These are phyloP conservation scores for Drosophila kanapiae DNA, from an alignment of 1,140 invertebrate species.

Conservation along the genomic window DNA sequence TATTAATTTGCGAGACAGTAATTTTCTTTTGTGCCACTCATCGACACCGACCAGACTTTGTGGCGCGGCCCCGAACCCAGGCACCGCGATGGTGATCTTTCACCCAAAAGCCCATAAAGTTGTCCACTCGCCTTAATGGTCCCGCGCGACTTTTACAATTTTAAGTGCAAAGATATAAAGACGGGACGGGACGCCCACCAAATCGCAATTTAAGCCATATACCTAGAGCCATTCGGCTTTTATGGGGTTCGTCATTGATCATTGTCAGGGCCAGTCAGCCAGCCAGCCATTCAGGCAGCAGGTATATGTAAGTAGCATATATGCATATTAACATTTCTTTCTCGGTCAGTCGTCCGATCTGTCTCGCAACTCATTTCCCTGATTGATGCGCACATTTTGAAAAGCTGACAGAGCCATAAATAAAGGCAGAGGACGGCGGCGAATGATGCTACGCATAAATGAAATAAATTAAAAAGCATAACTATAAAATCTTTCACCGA, in stretches of 20 bases:
- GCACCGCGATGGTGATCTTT: constrained; percentile 57
- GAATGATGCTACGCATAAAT: constrained; percentile 69
- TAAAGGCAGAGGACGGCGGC: constrained; percentile 47
- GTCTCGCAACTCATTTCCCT: constrained; percentile 78
- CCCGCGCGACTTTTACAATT: constrained; percentile 54
- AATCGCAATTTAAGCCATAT: constrained; percentile 27
- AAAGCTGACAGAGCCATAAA: constrained; percentile 72
- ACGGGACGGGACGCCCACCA: constrained; percentile 60
- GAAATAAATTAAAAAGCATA: constrained; percentile 76
- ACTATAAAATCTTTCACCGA: constrained; percentile 79
- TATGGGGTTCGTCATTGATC: constrained; percentile 65
- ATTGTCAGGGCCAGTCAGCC: constrained; percentile 61
- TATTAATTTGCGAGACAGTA: constrained; percentile 83
- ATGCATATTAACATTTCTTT: constrained; percentile 76
- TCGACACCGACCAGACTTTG: constrained; percentile 63
- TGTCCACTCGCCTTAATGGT: constrained; percentile 65
- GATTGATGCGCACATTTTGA: constrained; percentile 78
- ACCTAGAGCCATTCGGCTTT: constrained; percentile 12
- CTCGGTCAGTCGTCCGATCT: constrained; percentile 63
- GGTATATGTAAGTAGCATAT: background rate
- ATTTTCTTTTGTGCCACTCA: constrained; percentile 69
- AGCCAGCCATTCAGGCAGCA: background rate
- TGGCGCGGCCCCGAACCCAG: constrained; percentile 55
- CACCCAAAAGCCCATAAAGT: constrained; percentile 57
- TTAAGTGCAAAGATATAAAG: constrained; percentile 53